Evolutionary conservation across 2,797 vertebrate genomes (phyloP).

Genomic region (Pseudocheirus occidentalis): DNA sequence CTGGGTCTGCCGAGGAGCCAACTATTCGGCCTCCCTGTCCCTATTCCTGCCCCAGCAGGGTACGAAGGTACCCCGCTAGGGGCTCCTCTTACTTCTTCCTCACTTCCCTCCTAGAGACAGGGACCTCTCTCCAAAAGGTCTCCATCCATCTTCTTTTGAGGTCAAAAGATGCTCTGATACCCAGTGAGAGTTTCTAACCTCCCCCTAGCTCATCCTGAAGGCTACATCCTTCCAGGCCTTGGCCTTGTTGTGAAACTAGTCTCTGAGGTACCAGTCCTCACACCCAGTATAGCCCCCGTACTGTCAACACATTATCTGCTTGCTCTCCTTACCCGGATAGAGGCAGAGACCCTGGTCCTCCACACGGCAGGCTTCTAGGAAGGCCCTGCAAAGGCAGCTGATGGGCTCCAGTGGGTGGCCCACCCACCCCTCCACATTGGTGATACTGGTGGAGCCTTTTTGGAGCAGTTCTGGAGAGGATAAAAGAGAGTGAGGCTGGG

Average conservation of each 20-base stretch:
- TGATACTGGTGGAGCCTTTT: constrained; percentile 80
- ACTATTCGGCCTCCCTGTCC: background rate
- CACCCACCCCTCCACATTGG: constrained; percentile 84
- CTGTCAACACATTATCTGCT: background rate
- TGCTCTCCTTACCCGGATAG: constrained; percentile 77
- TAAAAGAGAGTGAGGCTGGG: background rate
- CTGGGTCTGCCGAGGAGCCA: constrained; percentile 56
- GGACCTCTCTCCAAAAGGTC: background rate
- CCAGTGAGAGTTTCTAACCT: background rate
- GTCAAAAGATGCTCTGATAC: background rate
- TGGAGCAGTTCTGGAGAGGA: constrained; percentile 75
- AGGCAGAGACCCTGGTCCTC: constrained; percentile 79
- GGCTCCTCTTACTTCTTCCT: background rate
- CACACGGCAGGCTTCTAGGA: constrained; percentile 82
- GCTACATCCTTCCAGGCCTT: background rate
- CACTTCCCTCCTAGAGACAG: background rate
- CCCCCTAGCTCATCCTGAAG: background rate
- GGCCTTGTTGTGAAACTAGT: background rate
- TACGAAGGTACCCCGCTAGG: background rate
- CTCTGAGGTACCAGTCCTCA: background rate
- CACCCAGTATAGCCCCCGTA: background rate
- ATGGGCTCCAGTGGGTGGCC: constrained; percentile 86
- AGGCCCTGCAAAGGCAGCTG: constrained; percentile 82
- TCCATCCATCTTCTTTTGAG: no score
- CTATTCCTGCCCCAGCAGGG: background rate